Evolutionary conservation across 2,888 invertebrate genomes (phyloP), one percentile per base, ranked within the genome.

Genomic region (Epirrhoe tristata): DNA sequence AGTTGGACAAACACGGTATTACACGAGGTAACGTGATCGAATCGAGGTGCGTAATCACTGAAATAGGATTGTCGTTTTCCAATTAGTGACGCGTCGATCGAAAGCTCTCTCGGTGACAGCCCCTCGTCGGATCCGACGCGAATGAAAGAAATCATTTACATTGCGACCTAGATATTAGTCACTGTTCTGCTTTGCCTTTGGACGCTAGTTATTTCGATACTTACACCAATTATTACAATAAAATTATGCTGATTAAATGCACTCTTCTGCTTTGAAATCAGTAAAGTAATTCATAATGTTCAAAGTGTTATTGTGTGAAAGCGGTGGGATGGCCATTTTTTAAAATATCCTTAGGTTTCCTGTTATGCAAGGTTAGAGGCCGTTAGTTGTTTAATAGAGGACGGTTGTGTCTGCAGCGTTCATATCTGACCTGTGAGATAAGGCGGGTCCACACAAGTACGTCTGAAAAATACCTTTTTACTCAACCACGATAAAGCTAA

Each of bases 21-120:
- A 68, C 55, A 60, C 58, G 58, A 76, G 71, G 77, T 80, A 77
- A 78, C 74, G 76, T 71, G 72, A 74, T 77, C 76, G 78, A 81
- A 80, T 84, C 79, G 80, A 81, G 82, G 81, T 80, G 82, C 85
- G 85, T 89, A 88, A 90, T 90, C 87, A 88, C 86, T 81, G 86
- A 84, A 88, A 90, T 90, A 87, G 90, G 91, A 91, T 91, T 91
- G 89, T 87, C 89, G 88, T 82, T 89, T 89, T 90, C 88, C 90
- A 91, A 91, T 91, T 91, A 91, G 85, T 78, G 82, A 76, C 74
- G 80, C 80, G 86, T 85, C 85, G 83, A 82, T 71, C 78, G 79
- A 77, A 64, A 77, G 76, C 75, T 76, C 79, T 77, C 75, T 73
- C 77, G 73, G 70, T 81, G 81, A 84, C 81, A 78, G 83, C 81